Evolutionary conservation across 2,113 vertebrate species (phyloP), one percentile per base, ranked within the genome.

Genomic region (human): DNA sequence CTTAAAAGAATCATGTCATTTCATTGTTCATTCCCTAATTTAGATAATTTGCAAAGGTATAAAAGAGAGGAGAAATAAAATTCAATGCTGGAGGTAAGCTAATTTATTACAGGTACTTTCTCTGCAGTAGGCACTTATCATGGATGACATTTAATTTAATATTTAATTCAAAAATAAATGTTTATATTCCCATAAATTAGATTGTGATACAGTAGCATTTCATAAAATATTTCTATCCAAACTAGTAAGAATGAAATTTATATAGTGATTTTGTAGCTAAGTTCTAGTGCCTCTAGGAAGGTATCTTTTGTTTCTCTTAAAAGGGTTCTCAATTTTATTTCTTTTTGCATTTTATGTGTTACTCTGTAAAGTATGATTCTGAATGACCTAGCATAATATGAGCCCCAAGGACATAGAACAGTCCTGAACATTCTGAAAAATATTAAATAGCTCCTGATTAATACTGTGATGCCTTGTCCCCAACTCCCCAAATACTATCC

Each of bases 71-170:
- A 94, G 5, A 35, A 80, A 16, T 73, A 38, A 93, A 88, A 30
- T 59, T 23, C 73, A 79, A 30, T 81, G 11, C 7, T 76, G 6
- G 85, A 75, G 23, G 2, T 32, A 73, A 32, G 17, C 1, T 32
- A 90, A 93, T 89, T 81, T 81, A 14, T 52, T 66, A 27, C 3
- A 76, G 4, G 23, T 73, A 96, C 66, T 90, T 3, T 94, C 18
- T 81, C 43, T 35, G 1, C 10, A 75, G 20, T 11, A 68, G 8
- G 9, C 55, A 73, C 25, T 95, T 83, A 40, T 40, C 13, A 79
- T 61, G 87, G 11, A 66, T 48, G 25, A 79, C 22, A 86, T 32
- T 96, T 75, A 2, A 83, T 68, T 89, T 48, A 79, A 17, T 45
- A 70, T 61, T 72, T 35, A 84, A 35, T 38, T 8, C 0, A 95